Evolutionary conservation across 2,888 invertebrate genomes (phyloP).

Genomic region (Raillietiella orientalis): DNA sequence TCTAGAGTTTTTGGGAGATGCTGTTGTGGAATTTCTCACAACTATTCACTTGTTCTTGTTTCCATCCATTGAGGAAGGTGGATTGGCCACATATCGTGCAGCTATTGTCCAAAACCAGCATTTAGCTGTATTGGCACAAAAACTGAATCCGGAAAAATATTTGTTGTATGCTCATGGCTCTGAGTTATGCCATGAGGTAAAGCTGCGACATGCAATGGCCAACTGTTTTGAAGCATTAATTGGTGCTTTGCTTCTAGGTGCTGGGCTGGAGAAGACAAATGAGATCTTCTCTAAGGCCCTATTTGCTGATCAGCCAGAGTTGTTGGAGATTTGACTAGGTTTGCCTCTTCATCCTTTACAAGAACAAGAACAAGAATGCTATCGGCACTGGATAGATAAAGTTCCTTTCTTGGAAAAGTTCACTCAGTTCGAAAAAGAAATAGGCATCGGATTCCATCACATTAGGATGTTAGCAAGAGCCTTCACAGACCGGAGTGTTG

Average conservation of each 20-base stretch:
- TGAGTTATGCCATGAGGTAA: conserved; percentile 84
- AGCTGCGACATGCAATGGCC: conserved; percentile 91
- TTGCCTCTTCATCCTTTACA: conserved; percentile 71
- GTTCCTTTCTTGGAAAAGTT: conserved; percentile 36
- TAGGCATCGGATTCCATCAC: conserved; percentile 53
- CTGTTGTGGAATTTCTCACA: conserved; percentile 85
- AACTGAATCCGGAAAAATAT: conserved; percentile 58
- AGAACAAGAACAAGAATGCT: conserved; percentile 74
- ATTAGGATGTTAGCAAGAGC: conserved; percentile 76
- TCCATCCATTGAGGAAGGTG: conserved; percentile 85
- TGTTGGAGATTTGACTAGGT: conserved; percentile 50
- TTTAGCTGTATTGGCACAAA: conserved; percentile 60
- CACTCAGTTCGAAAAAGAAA: conserved; percentile 45
- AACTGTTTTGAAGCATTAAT: conserved; percentile 97
- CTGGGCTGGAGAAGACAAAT: conserved; percentile 56
- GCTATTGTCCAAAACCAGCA: conserved; percentile 97
- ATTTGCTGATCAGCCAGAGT: conserved; percentile 28
- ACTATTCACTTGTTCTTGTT: conserved; percentile 88
- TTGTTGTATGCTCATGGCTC: conserved; percentile 96
- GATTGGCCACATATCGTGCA: conserved; percentile 79
- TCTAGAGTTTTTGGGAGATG: conserved; percentile 89
- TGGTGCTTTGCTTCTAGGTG: conserved; percentile 84
- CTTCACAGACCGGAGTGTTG: conserved; percentile 82
- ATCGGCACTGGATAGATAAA: conserved; percentile 62
- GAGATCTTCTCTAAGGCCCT: conserved; percentile 46